Percentiles rank a stretch among this genome's conserved stretches.
phyloP scores from a whole-genome alignment of 2,888 invertebrate species.

The Eulithis testata region DNA sequence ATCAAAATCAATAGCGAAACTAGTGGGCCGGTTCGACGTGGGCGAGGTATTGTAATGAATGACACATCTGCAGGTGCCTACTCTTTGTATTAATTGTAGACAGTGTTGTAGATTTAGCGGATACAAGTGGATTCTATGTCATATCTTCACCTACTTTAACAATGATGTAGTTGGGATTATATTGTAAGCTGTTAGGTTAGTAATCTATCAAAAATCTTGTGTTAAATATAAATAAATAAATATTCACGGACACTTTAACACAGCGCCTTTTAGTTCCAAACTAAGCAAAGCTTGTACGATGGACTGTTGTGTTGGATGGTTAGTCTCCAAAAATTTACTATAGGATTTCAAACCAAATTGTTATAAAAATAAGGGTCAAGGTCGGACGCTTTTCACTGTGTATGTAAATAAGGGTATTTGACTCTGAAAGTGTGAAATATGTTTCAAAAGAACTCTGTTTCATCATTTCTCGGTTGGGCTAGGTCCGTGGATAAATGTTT shows the following conservation, averaged over 20 bases:
- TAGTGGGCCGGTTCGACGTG: slow-evolving; percentile 34
- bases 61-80: slow-evolving; percentile 41
- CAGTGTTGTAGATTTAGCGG: slow-evolving; percentile 33
- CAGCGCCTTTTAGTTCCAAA: too few species aligned
- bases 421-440: slow-evolving; percentile 72
- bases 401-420: slow-evolving; percentile 58
- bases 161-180: slow-evolving; percentile 13
- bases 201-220: too few species aligned
- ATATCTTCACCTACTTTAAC: slow-evolving; percentile 36
- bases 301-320: not conserved
- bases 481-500: slow-evolving; percentile 29
- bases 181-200: too few species aligned
- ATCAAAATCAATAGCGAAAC: slow-evolving; percentile 35
- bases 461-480: slow-evolving; percentile 49
- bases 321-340: not conserved
- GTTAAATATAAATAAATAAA: too few species aligned
- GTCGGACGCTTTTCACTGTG: slow-evolving; percentile 9
- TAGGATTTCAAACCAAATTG: slow-evolving; percentile 19
- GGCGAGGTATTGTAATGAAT: slow-evolving; percentile 39
- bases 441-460: slow-evolving; percentile 52
- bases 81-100: slow-evolving; percentile 38
- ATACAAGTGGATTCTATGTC: slow-evolving; percentile 36
- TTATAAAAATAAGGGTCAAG: slow-evolving; percentile 13
- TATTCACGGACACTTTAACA: too few species aligned
- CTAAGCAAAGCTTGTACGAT: too few species aligned